Percentiles rank a stretch among this genome's conserved stretches.
Conservation (phyloP, 2,113 vertebrate genomes). For the Catagonus wagneri region DNA sequence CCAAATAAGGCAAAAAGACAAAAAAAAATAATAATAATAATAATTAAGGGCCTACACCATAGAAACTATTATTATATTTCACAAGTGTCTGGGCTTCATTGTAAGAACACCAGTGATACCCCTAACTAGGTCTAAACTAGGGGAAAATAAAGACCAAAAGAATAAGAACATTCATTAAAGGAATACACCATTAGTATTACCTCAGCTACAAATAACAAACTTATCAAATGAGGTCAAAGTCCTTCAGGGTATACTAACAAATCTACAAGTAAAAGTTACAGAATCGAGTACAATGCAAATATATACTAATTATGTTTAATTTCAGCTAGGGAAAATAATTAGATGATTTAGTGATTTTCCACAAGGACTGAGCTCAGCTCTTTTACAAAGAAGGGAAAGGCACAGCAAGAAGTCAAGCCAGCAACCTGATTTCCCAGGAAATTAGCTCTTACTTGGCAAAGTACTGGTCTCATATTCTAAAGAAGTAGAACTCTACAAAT, state of each 20-base stretch:
- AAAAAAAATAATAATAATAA: too few relatives aligned
- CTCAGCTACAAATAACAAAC: not conserved
- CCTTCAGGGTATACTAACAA: constrained; percentile 47
- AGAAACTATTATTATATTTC: constrained; percentile 40
- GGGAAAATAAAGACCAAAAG: not conserved
- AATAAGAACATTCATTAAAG: constrained; percentile 44
- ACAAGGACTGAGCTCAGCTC: constrained; percentile 54
- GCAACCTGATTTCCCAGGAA: constrained; percentile 60
- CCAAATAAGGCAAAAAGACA: too few relatives aligned
- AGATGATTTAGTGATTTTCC: constrained; percentile 68
- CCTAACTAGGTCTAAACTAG: not conserved
- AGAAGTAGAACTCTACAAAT: constrained; percentile 35
- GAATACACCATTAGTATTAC: constrained; percentile 35
- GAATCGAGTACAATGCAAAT: constrained; percentile 39
- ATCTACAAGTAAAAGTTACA: constrained; percentile 65
- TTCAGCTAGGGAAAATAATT: constrained; percentile 42
- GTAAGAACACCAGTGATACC: constrained; percentile 3
- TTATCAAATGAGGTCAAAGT: constrained; percentile 47
- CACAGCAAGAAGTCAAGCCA: constrained; percentile 64
- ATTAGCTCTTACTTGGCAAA: constrained; percentile 64
- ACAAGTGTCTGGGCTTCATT: constrained; percentile 25
- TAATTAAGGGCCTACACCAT: constrained; percentile 3
- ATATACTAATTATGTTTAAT: constrained; percentile 43
- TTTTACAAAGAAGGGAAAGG: constrained; percentile 58
- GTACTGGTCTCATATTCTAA: constrained; percentile 23